Conservation (phyloP, 1,140 invertebrate genomes). For the Macrosteles quadrilineatus region DNA sequence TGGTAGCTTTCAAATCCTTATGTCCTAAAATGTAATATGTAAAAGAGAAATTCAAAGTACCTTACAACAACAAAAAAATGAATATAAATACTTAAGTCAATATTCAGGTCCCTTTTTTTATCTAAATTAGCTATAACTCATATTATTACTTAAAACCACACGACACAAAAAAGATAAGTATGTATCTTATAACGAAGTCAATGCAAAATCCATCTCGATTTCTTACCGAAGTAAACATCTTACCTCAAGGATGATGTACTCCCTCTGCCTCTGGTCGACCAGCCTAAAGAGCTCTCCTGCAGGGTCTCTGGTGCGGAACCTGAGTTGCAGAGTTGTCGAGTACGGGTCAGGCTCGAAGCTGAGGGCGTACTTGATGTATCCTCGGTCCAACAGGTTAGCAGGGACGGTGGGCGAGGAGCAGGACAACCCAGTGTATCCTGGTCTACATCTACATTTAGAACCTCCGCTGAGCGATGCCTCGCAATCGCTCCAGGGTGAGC, state of each 20-base stretch:
- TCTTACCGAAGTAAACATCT: no score
- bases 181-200: no score
- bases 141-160: no score
- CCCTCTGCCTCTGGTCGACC: constrained; percentile 90
- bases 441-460: constrained; percentile 84
- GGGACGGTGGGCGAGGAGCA: constrained; percentile 84
- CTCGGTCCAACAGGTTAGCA: constrained; percentile 86
- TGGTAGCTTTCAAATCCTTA: no score
- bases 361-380: constrained; percentile 93
- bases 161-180: no score
- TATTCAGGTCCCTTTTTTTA: no score
- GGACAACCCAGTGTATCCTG: constrained; percentile 85
- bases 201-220: no score
- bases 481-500: constrained; percentile 87
- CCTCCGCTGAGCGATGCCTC: constrained; percentile 79
- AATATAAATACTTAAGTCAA: no score
- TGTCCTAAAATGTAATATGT: no score
- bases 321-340: constrained; percentile 86
- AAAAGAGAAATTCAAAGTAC: no score
- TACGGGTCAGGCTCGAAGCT: constrained; percentile 93
- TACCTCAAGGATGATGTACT: constrained; percentile 92
- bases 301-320: constrained; percentile 89
- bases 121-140: no score
- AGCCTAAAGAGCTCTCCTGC: constrained; percentile 90
- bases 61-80: no score